Conservation (phyloP, 2,888 invertebrate species). For the Odontocerum albicorne region DNA sequence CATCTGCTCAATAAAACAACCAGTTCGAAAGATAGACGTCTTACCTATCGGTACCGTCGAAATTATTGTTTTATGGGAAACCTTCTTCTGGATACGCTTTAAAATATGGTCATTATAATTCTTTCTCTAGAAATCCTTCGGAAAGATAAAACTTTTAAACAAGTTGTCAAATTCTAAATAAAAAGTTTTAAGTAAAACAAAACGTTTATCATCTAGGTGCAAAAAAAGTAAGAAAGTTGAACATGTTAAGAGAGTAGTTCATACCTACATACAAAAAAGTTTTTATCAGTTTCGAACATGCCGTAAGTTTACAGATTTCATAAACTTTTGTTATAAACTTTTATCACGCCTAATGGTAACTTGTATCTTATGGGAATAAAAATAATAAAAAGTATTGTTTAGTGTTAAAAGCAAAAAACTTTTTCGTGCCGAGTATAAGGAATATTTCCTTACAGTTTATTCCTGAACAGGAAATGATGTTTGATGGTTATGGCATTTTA, state of each 20-base stretch:
- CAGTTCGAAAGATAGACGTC: too few species aligned
- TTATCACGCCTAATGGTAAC: not conserved
- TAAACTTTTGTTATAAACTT: conserved; percentile 10
- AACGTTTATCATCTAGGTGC: conserved; percentile 6
- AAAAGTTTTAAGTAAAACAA: conserved; percentile 18
- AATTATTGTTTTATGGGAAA: too few species aligned
- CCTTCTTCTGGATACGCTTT: too few species aligned
- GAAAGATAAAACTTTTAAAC: not conserved
- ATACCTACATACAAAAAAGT: conserved; percentile 8
- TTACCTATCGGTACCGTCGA: too few species aligned
- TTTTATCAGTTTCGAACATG: conserved; percentile 2
- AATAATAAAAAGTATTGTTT: not conserved
- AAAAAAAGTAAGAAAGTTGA: not conserved
- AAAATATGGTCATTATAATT: too few species aligned
- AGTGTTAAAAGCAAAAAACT: too few species aligned
- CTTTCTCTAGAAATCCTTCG: too few species aligned
- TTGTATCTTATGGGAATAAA: not conserved
- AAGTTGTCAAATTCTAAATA: conserved; percentile 6
- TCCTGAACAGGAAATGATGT: too few species aligned
- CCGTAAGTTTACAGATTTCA: conserved; percentile 8
- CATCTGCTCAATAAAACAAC: too few species aligned
- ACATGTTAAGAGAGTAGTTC: conserved; percentile 6
- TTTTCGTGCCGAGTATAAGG: too few species aligned
- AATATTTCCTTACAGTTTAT: too few species aligned
- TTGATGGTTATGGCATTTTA: too few species aligned